Conservation (phyloP, 2,888 invertebrate species). For the Drosophila meridiana region DNA sequence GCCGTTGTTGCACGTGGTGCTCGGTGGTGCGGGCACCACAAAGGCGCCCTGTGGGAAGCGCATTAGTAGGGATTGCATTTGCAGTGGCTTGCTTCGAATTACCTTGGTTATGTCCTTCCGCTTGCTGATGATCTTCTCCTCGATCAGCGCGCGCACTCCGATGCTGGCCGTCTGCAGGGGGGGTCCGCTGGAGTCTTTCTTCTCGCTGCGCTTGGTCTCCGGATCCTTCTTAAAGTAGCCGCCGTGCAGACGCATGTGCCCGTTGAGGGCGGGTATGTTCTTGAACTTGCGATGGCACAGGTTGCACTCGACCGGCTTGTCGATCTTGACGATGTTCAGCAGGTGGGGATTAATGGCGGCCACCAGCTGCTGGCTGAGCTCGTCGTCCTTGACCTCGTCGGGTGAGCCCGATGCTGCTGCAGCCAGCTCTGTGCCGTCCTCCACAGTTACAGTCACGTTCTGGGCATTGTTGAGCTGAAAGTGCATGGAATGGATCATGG, state of each 20-base stretch:
- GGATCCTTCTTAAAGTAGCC: slow-evolving; percentile 98
- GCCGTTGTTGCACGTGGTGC: slow-evolving; percentile 56
- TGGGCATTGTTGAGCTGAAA: slow-evolving; percentile 76
- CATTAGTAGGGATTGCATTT: background rate
- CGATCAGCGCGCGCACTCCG: slow-evolving; percentile 94
- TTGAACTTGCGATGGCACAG: slow-evolving; percentile 98
- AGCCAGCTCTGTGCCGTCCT: slow-evolving; percentile 74
- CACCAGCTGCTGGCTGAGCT: slow-evolving; percentile 76
- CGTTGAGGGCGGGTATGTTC: slow-evolving; percentile 98
- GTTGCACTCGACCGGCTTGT: slow-evolving; percentile 97
- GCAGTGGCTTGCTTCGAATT: background rate
- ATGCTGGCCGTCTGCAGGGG: slow-evolving; percentile 96
- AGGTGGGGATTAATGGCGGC: slow-evolving; percentile 82
- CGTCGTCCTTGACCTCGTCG: slow-evolving; percentile 72
- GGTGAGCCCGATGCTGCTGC: slow-evolving; percentile 70
- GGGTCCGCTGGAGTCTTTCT: slow-evolving; percentile 92
- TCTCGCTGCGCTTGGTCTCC: slow-evolving; percentile 93
- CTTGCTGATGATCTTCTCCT: slow-evolving; percentile 96
- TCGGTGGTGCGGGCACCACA: slow-evolving; percentile 85
- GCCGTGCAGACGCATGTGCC: slow-evolving; percentile 98
- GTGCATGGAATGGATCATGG: background rate
- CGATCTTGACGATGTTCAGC: slow-evolving; percentile 86
- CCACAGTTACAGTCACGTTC: slow-evolving; percentile 81
- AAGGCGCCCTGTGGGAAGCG: slow-evolving; percentile 82
- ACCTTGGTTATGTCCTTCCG: slow-evolving; percentile 86